These are phyloP conservation scores for Pachymerium ferrugineum DNA, from an alignment of 2,888 invertebrate genomes.

Conservation along the genomic window DNA sequence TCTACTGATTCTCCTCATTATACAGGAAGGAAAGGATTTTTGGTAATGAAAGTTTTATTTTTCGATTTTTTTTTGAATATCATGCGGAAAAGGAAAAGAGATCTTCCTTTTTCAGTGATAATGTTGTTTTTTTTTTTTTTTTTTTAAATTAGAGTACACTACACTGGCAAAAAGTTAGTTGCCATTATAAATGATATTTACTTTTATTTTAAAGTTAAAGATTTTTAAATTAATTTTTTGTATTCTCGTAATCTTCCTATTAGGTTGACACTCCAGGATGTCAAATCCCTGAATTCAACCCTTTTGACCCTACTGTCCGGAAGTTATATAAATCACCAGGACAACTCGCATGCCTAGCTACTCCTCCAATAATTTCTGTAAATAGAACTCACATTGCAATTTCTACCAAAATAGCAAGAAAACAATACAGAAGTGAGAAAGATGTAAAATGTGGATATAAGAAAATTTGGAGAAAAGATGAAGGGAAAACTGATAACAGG, in stretches of 20 bases:
- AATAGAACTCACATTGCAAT: constrained; percentile 22
- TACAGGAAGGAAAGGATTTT: constrained; percentile 26
- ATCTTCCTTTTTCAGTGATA: no score
- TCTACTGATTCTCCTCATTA: not conserved
- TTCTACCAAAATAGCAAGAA: not conserved
- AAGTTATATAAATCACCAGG: not conserved
- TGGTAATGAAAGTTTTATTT: no score
- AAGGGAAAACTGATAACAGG: constrained; percentile 28
- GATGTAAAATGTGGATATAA: constrained; percentile 28
- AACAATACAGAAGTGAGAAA: constrained; percentile 20
- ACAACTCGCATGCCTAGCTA: constrained; percentile 11
- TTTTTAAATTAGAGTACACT: no score
- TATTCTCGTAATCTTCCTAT: no score
- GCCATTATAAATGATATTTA: no score
- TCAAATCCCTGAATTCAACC: constrained; percentile 35
- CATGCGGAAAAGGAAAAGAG: not conserved
- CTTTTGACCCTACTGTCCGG: constrained; percentile 33
- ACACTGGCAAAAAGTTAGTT: no score
- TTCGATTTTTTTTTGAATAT: not conserved
- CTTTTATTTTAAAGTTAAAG: not conserved
- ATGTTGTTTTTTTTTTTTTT: no score
- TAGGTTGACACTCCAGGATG: constrained; percentile 33
- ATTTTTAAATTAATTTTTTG: not conserved
- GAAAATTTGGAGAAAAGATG: constrained; percentile 23
- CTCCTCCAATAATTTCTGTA: constrained; percentile 15